phyloP scores from a whole-genome alignment of 2,888 invertebrate species.

The Lithophane ornitopus region DNA sequence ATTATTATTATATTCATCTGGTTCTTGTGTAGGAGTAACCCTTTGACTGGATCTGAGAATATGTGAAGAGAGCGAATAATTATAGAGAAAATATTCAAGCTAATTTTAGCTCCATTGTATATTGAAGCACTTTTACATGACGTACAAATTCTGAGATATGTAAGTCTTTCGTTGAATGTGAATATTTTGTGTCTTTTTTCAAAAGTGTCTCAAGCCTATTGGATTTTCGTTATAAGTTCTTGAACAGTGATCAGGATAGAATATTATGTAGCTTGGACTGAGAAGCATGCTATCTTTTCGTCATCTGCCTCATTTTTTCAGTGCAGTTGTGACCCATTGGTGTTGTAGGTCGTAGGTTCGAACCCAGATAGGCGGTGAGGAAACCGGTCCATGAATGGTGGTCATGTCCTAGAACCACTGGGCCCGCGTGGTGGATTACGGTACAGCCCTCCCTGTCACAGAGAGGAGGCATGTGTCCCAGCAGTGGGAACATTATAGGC shows the following conservation, averaged over 20 bases:
- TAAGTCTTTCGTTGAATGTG: too few species aligned
- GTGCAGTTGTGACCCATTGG: too few species aligned
- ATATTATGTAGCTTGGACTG: not conserved
- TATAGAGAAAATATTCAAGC: not conserved
- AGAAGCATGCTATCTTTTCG: not conserved
- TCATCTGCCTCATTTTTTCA: not conserved
- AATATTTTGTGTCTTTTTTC: not conserved
- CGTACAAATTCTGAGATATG: not conserved
- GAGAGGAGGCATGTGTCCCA: too few species aligned
- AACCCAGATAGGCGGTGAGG: too few species aligned
- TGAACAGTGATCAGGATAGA: not conserved
- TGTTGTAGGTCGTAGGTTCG: too few species aligned
- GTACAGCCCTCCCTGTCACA: too few species aligned
- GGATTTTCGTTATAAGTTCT: not conserved
- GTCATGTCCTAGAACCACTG: too few species aligned
- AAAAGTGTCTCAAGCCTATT: not conserved
- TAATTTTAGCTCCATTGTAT: not conserved
- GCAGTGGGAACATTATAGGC: too few species aligned
- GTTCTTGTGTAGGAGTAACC: not conserved
- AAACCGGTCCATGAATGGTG: too few species aligned
- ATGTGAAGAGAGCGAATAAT: not conserved
- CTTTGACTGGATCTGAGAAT: not conserved
- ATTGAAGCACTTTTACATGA: not conserved
- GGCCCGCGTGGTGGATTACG: too few species aligned
- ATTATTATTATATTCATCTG: slow-evolving; percentile 54